Evolutionary conservation across 2,113 vertebrate species (phyloP), one percentile per base, ranked within the genome.

Genomic region (Nothoprocta perdicaria): DNA sequence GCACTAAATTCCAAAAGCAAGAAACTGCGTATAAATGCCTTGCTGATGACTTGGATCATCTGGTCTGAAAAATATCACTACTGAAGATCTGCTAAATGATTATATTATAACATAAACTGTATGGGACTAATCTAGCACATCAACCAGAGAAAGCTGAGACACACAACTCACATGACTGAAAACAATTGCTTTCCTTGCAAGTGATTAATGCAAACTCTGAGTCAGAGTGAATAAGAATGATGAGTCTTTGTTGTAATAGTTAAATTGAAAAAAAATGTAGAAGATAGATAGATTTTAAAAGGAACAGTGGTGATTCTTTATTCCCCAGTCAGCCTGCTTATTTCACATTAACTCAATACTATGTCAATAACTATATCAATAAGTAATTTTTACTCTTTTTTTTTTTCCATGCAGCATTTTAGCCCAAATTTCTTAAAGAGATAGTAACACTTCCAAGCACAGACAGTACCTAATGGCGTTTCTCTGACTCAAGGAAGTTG

Each of bases 151-250:
- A 80, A 67, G 46, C 71, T 77, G 67, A 86, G 60, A 60, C 67
- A 58, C 57, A 48, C 19, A 38, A 7, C 55, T 45, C 40, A 63
- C 2, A 1, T 2, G 3, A 26, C 60, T 13, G 50, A 76, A 50
- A 66, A 78, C 17, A 24, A n/a, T 50, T 82, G 29, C 41, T 87
- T 88, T 92, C 67, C 72, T 80, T 50, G 40, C 52, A 89, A 10
- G 14, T 83, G 87, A 90, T 93, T 93, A 84, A 89, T 92, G 75
- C 48, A 89, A 77, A 65, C 23, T 72, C 72, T 35, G 80, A 73
- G 53, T 85, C 67, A 13, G 29, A 68, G 12, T 69, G 75, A 61
- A n/a, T 35, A 55, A 84, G 65, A 84, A 40, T 27, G 17, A 55
- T 73, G 50, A 85, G 9, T 18, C 16, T 84, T 91, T 87, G 26